Evolutionary conservation across 2,888 invertebrate genomes (phyloP), one percentile per base, ranked within the genome.

Genomic region (Barypeithes pellucidus): DNA sequence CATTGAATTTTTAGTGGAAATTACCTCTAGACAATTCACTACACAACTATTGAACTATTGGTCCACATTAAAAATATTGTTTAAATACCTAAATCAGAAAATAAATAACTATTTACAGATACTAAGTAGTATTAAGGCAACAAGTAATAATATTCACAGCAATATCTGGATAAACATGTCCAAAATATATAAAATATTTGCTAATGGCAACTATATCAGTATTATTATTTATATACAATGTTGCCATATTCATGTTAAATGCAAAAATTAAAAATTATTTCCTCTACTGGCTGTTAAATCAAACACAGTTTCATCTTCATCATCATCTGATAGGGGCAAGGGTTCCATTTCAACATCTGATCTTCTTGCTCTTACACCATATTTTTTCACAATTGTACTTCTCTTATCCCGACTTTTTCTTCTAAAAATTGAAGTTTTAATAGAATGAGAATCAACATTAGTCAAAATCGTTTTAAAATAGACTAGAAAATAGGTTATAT

Each of bases 331-430:
- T 20, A 86, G 77, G n/a, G 85, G 85, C 69, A 86, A 77, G 16
- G 85, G 86, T 61, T 82, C 80, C 86, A 86, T 86, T 81, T 86
- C 86, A 16, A 86, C 80, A 78, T 86, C 86, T 47, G 81, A 82
- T 75, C 85, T 80, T 68, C 81, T 81, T n/a, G 84, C 79, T 72
- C 83, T 79, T 16, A 86, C 81, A 3, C 86, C 86, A 77, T 86
- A 86, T 78, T 86, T 86, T 67, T 80, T 77, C 20, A 86, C 81
- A 47, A 82, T 39, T 36, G 52, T 67, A 20, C 43, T 16, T 16
- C 71, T 67, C 36, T 73, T 76, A 22, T 63, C 76, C 9, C 62
- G 69, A 20, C 75, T 77, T 67, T 79, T 81, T 43, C 66, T 41
- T 29, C 74, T 74, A 45, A 47, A 72, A 67, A 22, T 36, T 29